These are phyloP conservation scores for Sphyrna mokarran DNA, from an alignment of 2,113 vertebrate genomes.

Conservation along the genomic window DNA sequence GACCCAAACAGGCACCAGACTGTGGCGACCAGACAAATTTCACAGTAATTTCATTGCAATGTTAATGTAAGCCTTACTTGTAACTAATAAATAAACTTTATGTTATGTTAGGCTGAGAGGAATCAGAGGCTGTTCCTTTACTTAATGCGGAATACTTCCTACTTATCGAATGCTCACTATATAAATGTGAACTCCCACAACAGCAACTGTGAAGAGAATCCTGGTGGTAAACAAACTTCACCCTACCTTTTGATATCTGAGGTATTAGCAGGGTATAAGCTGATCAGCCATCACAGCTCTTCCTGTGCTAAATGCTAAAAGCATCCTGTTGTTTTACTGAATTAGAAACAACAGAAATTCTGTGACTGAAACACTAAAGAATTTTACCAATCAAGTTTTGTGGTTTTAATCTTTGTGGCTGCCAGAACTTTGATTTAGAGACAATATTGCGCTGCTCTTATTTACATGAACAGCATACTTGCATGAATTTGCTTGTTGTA, in stretches of 20 bases:
- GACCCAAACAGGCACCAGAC: too few relatives aligned
- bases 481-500: not conserved
- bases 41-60: too few relatives aligned
- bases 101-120: not conserved
- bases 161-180: not conserved
- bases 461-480: not conserved
- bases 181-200: not conserved
- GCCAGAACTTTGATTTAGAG: not conserved
- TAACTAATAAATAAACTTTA: too few relatives aligned
- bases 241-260: not conserved
- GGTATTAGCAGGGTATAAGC: not conserved
- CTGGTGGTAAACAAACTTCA: not conserved
- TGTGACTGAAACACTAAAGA: not conserved
- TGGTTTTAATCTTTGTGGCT: not conserved
- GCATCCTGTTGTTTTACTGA: not conserved
- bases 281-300: not conserved
- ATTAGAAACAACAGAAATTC: not conserved
- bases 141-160: not conserved
- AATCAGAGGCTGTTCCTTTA: not conserved
- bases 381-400: not conserved
- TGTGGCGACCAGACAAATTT: too few relatives aligned
- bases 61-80: too few relatives aligned
- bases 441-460: not conserved
- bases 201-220: not conserved
- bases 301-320: not conserved